Evolutionary conservation across 2,888 invertebrate genomes (phyloP), one percentile per base, ranked within the genome.

Genomic region (Criorhina ranunculi): DNA sequence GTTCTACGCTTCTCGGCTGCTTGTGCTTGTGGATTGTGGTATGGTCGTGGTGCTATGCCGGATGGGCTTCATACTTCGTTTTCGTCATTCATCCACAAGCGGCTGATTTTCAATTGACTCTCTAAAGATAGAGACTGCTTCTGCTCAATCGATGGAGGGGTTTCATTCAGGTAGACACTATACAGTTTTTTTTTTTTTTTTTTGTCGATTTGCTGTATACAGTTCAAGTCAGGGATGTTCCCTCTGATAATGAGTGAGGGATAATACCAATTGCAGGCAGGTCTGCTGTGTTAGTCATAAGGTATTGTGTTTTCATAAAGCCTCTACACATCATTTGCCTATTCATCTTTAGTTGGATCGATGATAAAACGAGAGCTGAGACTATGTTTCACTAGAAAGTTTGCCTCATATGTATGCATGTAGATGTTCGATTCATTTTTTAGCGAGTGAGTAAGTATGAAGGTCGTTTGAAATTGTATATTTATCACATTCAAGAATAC

Each of bases 81-180:
- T 62, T 64, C 62, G 8, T 53, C 59, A 60, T 66, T 4, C 37
- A 35, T 64, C 44, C 31, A 53, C 35, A 60, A 62, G 66, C 67
- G 60, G 60, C 35, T 60, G 57, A 77, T 66, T 67, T 24, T 17
- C n/a, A 5, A 44, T 44, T 53, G 60, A 62, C 37, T 69, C 67
- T 72, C 67, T 46, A 40, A 1, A 24, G 37, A 9, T 15, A 17
- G 6, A 42, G 12, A 35, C 24, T 42, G 59, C 57, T 72, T 62
- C 55, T 77, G 67, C 67, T 78, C 78, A 73, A 67, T 79, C 73
- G 62, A 73, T 69, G 73, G 57, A 73, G 73, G 55, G 62, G 37
- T 59, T 79, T 75, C 73, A 83, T 79, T 83, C 83, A 83, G 79
- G 79, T 69, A 79, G 78, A 83, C 42, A 78, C 46, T 42, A 37